A percentile compares a stretch with the other conserved stretches of the same genome.
Evolutionary conservation across 2,888 invertebrate species (phyloP).

Genomic region (Leistus spinibarbis): DNA sequence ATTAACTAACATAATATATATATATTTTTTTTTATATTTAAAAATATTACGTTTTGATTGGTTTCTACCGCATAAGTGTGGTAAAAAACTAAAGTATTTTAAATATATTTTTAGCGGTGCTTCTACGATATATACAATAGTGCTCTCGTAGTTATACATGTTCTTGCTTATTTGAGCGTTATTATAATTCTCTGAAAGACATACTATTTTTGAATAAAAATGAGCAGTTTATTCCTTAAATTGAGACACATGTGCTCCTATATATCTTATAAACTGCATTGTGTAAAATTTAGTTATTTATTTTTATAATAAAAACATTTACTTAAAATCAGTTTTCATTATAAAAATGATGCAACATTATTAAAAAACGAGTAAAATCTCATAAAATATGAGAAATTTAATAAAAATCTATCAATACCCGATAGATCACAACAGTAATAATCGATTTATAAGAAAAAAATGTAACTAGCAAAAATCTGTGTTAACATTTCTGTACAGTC

Average conservation of each 20-base stretch:
- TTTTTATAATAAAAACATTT: too few relatives aligned
- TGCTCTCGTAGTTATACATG: slow-evolving; percentile 18
- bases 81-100: slow-evolving; percentile 27
- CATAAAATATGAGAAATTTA: slow-evolving; percentile 11
- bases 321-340: not conserved
- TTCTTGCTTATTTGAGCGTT: slow-evolving; percentile 28
- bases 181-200: slow-evolving; percentile 9
- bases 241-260: too few relatives aligned
- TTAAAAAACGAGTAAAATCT: slow-evolving; percentile 11
- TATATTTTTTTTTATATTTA: not conserved
- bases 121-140: slow-evolving; percentile 34
- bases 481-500: slow-evolving; percentile 2
- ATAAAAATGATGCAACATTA: not conserved
- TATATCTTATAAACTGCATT: not conserved
- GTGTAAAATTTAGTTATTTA: not conserved
- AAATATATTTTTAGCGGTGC: slow-evolving; percentile 23
- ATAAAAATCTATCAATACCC: slow-evolving; percentile 17
- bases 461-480: not conserved
- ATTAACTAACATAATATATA: too few relatives aligned
- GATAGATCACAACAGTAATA: slow-evolving; percentile 29
- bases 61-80: slow-evolving; percentile 11
- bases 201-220: not conserved
- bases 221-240: not conserved
- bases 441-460: slow-evolving; percentile 20
- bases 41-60: not conserved